Evolutionary conservation across 2,797 vertebrate genomes (phyloP), one percentile per base, ranked within the genome.

Genomic region (Cossypha polioptera): DNA sequence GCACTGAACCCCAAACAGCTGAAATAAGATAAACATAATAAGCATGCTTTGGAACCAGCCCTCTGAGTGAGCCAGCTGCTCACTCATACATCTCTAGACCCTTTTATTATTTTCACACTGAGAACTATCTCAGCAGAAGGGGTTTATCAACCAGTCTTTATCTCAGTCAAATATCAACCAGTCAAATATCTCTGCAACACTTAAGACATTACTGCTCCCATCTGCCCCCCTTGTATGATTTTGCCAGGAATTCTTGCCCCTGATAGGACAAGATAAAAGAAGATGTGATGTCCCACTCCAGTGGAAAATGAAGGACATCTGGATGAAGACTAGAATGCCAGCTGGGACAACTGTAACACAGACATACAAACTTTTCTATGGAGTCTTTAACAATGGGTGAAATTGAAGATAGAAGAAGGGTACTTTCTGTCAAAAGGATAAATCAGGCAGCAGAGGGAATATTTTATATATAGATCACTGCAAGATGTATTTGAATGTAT

Each of bases 201-300:
- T 68, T 69, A 29, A 55, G 25, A 47, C 8, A 2, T 33, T n/a
- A 33, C 24, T 18, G 29, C 17, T 83, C 29, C 10, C 83, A 84
- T 16, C 9, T 58, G 5, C 14, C 2, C 8, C 2, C 3, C 28
- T 33, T 4, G 1, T 16, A 20, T 8, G 13, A 42, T 47, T 91
- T 89, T 87, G 24, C 29, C 43, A 55, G 59, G 17, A 51, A 17
- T 63, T 77, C 35, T n/a, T 71, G 15, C 47, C 16, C n/a, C 45
- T 33, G 20, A 4, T 45, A 79, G 17, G 16, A 83, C 61, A 81
- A 73, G 13, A 78, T 33, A 85, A 92, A 40, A 67, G 21, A 63
- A 74, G 20, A 51, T 3, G 2, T 35, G 19, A 33, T 43, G 36
- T 38, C 29, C 9, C 40, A 42, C n/a, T 53, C 16, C 35, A 66